Evolutionary conservation across 2,888 invertebrate genomes (phyloP), one percentile per base, ranked within the genome.

Genomic region (Pimpla rufipes): DNA sequence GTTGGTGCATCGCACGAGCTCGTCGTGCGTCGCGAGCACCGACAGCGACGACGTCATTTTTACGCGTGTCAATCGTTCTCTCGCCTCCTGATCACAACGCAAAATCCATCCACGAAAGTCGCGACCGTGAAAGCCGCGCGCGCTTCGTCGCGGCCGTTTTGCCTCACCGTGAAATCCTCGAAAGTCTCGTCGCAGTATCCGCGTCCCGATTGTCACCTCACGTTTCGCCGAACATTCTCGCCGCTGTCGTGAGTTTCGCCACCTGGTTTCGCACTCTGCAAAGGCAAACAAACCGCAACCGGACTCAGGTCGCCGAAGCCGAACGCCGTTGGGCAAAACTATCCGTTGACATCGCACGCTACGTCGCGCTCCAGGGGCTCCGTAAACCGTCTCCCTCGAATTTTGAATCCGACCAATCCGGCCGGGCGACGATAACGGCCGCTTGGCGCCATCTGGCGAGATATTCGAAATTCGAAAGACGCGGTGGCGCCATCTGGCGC

Each of bases 1-100:
- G 88, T 94, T 95, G 85, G 95, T 95, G 89, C 96, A 95, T 85
- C 96, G 95, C 90, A 96, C 95, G 87, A 96, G 94, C 93, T 97
- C 96, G 91, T 97, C 96, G 91, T 96, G 96, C 88, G 95, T 95
- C 18, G 96, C 96, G 84, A 96, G 94, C 79, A 96, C 93, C 2
- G 96, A 96, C 71, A 96, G 93, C 37, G 92, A 88, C 21, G 91
- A 85, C 76, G 90, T 87, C 92, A 92, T 93, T 73, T 84, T 90
- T 29, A 3, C 21, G 13, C 18, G 11, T 59, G n/a, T 55, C 37
- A 16, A 40, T 42, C 55, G 23, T 71, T 70, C 3, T 42, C 21
- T 42, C 11, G 18, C 29, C 29, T 37, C 10, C 6, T 50, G 52
- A n/a, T 18, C n/a, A 57, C 10, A 16, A 47, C 45, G 16, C n/a